These are phyloP conservation scores for Adrianichthys oophorus DNA, from an alignment of 2,797 vertebrate genomes.

Conservation along the genomic window DNA sequence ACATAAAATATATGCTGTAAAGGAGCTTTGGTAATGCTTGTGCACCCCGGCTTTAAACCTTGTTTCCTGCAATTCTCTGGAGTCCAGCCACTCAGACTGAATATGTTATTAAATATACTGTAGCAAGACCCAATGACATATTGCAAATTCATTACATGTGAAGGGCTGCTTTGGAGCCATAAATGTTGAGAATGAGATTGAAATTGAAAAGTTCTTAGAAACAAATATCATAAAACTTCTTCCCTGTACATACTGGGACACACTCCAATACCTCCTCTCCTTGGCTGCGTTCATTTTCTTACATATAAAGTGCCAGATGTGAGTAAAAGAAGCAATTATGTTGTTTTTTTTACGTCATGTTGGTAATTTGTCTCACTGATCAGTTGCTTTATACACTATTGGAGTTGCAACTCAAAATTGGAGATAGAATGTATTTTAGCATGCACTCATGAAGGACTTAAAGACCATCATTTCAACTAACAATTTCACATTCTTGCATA, in stretches of 20 bases:
- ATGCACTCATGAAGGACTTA: constrained; percentile 13
- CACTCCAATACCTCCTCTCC: constrained; percentile 51
- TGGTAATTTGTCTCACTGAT: constrained; percentile 59
- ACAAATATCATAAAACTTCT: constrained; percentile 72
- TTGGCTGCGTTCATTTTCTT: constrained; percentile 47
- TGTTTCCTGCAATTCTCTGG: constrained; percentile 56
- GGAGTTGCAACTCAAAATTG: not conserved
- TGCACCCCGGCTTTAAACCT: constrained; percentile 25
- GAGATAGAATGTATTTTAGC: constrained; percentile 20
- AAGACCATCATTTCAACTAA: not conserved
- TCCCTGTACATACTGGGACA: constrained; percentile 50
- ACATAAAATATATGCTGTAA: constrained; percentile 49
- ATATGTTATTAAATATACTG: constrained; percentile 67
- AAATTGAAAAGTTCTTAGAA: constrained; percentile 76
- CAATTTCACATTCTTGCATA: constrained; percentile 9
- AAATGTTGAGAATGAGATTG: constrained; percentile 77
- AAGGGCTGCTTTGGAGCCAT: constrained; percentile 73
- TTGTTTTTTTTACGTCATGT: constrained; percentile 55
- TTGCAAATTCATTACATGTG: constrained; percentile 70
- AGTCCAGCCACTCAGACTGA: constrained; percentile 55
- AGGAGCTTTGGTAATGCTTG: constrained; percentile 46
- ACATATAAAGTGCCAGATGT: constrained; percentile 62
- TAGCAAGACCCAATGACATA: constrained; percentile 63
- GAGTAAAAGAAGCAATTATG: constrained; percentile 58
- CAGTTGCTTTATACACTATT: constrained; percentile 29